Evolutionary conservation across 2,888 invertebrate species (phyloP).

Genomic region (Diplazon laetatorius): DNA sequence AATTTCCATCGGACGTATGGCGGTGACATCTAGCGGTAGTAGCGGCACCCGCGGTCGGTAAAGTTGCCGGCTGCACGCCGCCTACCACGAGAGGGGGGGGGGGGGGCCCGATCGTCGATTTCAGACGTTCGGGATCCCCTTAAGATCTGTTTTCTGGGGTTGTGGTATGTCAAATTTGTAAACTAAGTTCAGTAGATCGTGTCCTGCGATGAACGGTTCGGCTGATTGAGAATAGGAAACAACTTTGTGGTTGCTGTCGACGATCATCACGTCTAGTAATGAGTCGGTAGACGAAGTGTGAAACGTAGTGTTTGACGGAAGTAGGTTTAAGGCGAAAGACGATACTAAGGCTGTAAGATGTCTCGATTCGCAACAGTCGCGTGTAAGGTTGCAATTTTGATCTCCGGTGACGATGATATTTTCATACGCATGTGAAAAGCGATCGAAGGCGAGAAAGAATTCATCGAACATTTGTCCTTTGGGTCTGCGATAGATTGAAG

Average conservation of each 20-base stretch:
- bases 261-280: background rate
- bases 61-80: too few relatives aligned
- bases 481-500: background rate
- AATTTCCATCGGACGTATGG: too few relatives aligned
- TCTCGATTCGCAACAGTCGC: background rate
- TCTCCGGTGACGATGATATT: background rate
- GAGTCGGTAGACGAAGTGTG: slow-evolving; percentile 1
- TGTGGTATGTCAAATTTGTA: background rate
- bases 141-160: too few relatives aligned
- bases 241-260: background rate
- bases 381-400: background rate
- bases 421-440: background rate
- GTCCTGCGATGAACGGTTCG: background rate
- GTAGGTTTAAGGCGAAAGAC: background rate
- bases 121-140: too few relatives aligned
- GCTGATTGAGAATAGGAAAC: background rate
- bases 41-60: too few relatives aligned
- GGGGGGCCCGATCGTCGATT: too few relatives aligned
- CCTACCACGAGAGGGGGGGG: too few relatives aligned
- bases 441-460: background rate
- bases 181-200: background rate
- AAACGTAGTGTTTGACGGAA: background rate
- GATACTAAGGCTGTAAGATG: background rate
- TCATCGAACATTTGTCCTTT: background rate
- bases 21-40: too few relatives aligned